These are phyloP conservation scores for Ictidomys tridecemlineatus DNA, from an alignment of 2,113 vertebrate species.

Conservation along the genomic window DNA sequence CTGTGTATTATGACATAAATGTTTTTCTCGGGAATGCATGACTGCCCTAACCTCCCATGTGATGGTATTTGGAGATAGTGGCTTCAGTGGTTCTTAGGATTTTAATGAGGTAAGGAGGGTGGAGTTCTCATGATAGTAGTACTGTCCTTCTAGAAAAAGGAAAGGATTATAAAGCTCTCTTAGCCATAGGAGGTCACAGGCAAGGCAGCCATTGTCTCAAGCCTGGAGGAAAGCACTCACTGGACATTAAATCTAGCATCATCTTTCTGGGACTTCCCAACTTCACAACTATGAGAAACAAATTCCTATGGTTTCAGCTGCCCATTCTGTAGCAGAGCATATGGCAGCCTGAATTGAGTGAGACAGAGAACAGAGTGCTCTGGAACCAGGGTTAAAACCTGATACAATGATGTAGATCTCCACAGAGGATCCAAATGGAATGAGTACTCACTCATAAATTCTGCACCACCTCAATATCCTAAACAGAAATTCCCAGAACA, in stretches of 20 bases:
- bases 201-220: not conserved
- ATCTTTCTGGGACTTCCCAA: not conserved
- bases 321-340: no score
- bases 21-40: not conserved
- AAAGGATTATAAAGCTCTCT: not conserved
- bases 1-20: not conserved
- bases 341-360: no score
- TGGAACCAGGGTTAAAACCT: no score
- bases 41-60: not conserved
- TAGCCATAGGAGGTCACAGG: not conserved
- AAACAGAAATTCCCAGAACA: not conserved
- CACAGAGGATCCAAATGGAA: not conserved
- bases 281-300: not conserved
- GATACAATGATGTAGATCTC: not conserved
- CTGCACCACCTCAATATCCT: no score
- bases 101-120: not conserved
- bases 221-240: no score
- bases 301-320: not conserved
- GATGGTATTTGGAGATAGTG: not conserved
- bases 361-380: no score
- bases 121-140: not conserved
- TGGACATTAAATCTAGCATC: no score
- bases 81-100: not conserved
- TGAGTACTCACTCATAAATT: not conserved
- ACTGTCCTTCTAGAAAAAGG: not conserved